Evolutionary conservation across 23 tunicate genomes (phyloP), one percentile per base, ranked within the genome.

Genomic region (Trididemnum miniatum): DNA sequence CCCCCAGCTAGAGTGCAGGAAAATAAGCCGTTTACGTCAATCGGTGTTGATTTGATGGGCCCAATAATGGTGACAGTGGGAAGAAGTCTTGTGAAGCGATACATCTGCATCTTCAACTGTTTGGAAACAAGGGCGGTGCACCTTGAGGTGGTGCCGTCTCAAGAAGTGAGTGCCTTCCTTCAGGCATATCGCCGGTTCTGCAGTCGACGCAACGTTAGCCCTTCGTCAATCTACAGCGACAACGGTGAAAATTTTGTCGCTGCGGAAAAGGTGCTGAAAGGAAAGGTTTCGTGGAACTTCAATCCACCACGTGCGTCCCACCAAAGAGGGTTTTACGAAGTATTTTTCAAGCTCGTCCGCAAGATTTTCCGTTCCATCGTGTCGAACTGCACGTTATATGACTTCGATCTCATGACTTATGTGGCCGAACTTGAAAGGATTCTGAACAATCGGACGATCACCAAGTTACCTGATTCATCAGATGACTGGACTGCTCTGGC

Each of bases 401-500:
- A 67, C 2, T 32, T 30, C 15, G 37, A 3, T 32, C n/a, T 67
- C 2, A 5, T 67, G 12, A 67, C 38, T 12, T 81, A 5, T 2
- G 25, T 27, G 20, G 59, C 64, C 50, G 64, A 36, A 66, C 23
- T 71, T 23, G 85, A 81, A 59, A 9, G 60, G 22, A 81, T 81
- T 24, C n/a, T 65, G 20, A 65, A 81, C 59, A 31, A 81, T 59
- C 77, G 85, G n/a, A 76, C 83, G 0, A 27, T 79, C 0, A 79
- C 83, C 60, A 22, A 0, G n/a, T 23, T 79, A 31, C 64, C 35
- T 0, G 75, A 60, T 15, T 65, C 64, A 37, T 51, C 83, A 0
- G 49, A 31, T 79, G 73, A 79, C 29, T 0, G 76, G 37, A 0
- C 31, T n/a, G 0, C 40, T 30, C 3, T 62, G 5, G 4, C 27